A percentile compares a stretch with the other conserved stretches of the same genome.
Conservation (phyloP, 2,797 vertebrate genomes). For the Brotula barbata region DNA sequence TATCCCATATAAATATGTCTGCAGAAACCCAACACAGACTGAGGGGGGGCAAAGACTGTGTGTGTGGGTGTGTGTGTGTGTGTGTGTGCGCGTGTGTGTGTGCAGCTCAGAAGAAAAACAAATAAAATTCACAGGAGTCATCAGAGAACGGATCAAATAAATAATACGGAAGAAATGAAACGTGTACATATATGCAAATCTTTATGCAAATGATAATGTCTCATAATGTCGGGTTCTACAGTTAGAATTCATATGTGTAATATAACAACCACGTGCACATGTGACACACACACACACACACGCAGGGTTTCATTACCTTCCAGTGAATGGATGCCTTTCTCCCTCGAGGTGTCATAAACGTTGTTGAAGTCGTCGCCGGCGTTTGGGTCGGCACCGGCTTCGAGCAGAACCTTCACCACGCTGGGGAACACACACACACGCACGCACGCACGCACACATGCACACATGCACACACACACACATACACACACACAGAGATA, state of each 20-base stretch:
- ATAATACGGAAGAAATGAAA: constrained; percentile 76
- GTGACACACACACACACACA: constrained; percentile 4
- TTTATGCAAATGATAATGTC: constrained; percentile 68
- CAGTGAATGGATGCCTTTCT: constrained; percentile 91
- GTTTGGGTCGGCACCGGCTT: constrained; percentile 89
- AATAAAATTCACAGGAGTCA: constrained; percentile 76
- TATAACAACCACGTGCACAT: constrained; percentile 32
- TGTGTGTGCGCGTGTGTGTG: constrained; percentile 44
- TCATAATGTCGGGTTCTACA: constrained; percentile 57
- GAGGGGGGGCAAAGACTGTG: constrained; percentile 31
- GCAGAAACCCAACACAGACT: constrained; percentile 72
- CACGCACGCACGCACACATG: constrained; percentile 19
- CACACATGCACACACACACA: too few relatives aligned
- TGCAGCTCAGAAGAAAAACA: constrained; percentile 79
- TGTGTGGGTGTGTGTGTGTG: constrained; percentile 36
- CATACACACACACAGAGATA: constrained; percentile 8
- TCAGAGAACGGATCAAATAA: constrained; percentile 75
- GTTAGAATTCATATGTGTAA: constrained; percentile 61
- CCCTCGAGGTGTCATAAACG: constrained; percentile 89
- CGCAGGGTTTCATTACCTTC: constrained; percentile 83
- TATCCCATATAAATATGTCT: constrained; percentile 88
- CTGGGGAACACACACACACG: constrained; percentile 69
- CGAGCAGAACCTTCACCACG: constrained; percentile 85
- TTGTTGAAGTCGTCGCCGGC: constrained; percentile 93
- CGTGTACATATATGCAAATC: constrained; percentile 91